Base-by-base conservation (phyloP, 2,113 vertebrate genomes). In the Aldabrachelys gigantea region DNA sequence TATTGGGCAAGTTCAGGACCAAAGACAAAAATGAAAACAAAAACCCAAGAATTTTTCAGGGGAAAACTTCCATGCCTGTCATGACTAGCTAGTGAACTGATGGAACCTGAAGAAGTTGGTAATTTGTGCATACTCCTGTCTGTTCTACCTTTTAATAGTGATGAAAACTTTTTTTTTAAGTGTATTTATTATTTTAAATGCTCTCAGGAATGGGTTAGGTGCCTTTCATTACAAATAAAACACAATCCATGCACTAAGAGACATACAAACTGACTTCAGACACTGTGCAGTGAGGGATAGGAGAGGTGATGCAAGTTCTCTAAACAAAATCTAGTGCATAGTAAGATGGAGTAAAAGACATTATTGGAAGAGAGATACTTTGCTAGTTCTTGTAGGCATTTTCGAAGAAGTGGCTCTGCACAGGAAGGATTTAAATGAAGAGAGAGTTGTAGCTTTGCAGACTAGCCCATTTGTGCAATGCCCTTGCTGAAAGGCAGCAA, bases 201-300 rank as follows among this genome's bases (percentile, higher is more conserved):
- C 80, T 75, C 2, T 50, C 57, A 84, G 50, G 31, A 69, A 65
- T 50, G 5, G 22, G 29, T 57, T 4, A 1, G 35, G 2, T 50
- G 54, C 1, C 50, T 13, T 0, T 0, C 1, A 49, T 10, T 12
- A 38, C 22, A 54, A 14, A n/a, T 41, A 8, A 35, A 41, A 53
- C 38, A 24, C 5, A 0, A 2, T 7, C 87, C 12, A 25, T 75
- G 65, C 88, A 83, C 85, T 7, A 27, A 76, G 89, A 38, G 54
- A 50, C 35, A 72, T 1, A 0, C 19, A 27, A 3, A 3, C 2
- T 49, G 3, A 0, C 2, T 6, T 38, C 5, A 5, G 54, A 31
- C 69, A 12, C 81, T 53, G 4, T 0, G 38, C 1, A 4, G 62
- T 65, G 52, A 59, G 91, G 88, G 69, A 21, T 38, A 21, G 65